Evolutionary conservation across 2,888 invertebrate genomes (phyloP).

Genomic region (Melolontha melolontha): DNA sequence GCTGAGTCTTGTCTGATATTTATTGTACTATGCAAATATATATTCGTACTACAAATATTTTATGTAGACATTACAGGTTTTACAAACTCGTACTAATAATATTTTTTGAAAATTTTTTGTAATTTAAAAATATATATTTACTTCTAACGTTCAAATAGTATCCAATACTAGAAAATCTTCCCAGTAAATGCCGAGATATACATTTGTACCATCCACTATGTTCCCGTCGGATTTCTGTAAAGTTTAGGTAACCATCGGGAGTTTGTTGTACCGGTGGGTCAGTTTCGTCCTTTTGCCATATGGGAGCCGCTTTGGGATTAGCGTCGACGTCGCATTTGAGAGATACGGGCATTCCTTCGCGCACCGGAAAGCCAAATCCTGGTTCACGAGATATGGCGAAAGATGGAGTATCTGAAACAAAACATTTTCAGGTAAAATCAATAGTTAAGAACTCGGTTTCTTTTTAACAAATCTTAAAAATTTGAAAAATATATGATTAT

Average conservation of each 20-base stretch:
- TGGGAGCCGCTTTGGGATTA: constrained; percentile 87
- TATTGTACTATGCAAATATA: no score
- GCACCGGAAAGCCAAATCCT: constrained; percentile 90
- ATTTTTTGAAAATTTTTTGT: not conserved
- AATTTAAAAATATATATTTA: constrained; percentile 68
- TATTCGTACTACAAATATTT: no score
- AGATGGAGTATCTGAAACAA: constrained; percentile 83
- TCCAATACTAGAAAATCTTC: constrained; percentile 89
- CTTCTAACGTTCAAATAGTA: constrained; percentile 91
- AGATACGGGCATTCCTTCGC: constrained; percentile 89
- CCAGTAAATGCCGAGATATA: constrained; percentile 84
- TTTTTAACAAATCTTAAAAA: no score
- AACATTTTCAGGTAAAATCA: constrained; percentile 26
- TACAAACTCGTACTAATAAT: not conserved
- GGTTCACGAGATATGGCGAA: constrained; percentile 93
- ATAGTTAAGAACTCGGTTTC: not conserved
- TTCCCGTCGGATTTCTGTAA: constrained; percentile 80
- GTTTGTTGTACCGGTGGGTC: constrained; percentile 73
- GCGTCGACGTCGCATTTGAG: constrained; percentile 94
- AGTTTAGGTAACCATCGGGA: constrained; percentile 86
- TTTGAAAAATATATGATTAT: no score
- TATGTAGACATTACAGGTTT: no score
- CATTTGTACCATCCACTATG: constrained; percentile 96
- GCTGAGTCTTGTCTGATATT: no score
- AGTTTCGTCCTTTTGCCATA: constrained; percentile 79